Conservation (phyloP, 2,797 vertebrate species). For the Lepilemur septentrionalis region DNA sequence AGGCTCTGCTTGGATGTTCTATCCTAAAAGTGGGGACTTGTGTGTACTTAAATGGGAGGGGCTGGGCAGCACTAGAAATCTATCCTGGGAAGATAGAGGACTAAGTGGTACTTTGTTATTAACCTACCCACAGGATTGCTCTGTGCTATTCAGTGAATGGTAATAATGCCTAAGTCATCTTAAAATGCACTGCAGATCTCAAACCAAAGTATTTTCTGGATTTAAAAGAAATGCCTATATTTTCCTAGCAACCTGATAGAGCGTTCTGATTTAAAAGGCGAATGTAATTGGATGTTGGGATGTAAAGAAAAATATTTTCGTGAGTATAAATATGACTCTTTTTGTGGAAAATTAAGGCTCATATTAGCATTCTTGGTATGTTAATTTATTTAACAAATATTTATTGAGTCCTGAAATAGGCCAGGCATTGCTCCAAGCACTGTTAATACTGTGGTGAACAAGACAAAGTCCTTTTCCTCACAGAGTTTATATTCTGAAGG, state of each 20-base stretch:
- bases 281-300: background rate
- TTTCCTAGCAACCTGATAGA: background rate
- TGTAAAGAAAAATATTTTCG: background rate
- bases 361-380: background rate
- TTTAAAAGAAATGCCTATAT: background rate
- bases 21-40: background rate
- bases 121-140: background rate
- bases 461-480: background rate
- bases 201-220: conserved; percentile 21
- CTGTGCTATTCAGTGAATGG: background rate
- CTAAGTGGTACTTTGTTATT: conserved; percentile 51
- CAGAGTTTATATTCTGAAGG: conserved; percentile 13
- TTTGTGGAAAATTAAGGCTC: background rate
- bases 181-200: background rate
- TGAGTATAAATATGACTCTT: background rate
- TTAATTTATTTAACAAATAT: conserved; percentile 18
- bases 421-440: background rate
- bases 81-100: conserved; percentile 4
- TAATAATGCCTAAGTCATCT: background rate
- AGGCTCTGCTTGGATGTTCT: background rate
- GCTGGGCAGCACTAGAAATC: background rate
- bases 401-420: background rate
- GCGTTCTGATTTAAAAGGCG: conserved; percentile 16
- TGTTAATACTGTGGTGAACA: background rate
- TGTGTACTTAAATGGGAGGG: conserved; percentile 67